Conservation (phyloP, 2,797 vertebrate species). For the Gymnoscopelus braueri region DNA sequence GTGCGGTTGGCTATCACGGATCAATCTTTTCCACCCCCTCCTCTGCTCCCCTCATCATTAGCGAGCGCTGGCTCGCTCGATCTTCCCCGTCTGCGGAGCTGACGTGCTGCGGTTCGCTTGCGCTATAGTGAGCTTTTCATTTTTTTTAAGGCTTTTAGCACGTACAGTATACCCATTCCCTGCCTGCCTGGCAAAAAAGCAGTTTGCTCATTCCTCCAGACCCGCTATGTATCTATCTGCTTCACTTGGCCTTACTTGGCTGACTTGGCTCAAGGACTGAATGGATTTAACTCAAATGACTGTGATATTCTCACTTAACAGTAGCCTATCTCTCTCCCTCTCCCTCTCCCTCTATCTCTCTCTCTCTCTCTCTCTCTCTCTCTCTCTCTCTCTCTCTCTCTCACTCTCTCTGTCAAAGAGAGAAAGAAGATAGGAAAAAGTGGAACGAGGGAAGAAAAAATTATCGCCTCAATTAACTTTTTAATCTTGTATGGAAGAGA, state of each 20-base stretch:
- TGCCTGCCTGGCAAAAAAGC: constrained; percentile 23
- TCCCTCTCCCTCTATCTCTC: no score
- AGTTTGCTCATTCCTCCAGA: no score
- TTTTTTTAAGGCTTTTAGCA: constrained; percentile 16
- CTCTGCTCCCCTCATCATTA: constrained; percentile 5
- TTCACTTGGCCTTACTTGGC: no score
- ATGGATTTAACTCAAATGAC: no score
- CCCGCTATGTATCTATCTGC: no score
- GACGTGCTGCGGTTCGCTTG: no score
- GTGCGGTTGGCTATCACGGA: no score
- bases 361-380: not conserved
- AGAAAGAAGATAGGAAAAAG: constrained; percentile 16
- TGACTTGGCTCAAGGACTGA: no score
- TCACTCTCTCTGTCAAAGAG: constrained; percentile 6
- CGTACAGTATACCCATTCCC: constrained; percentile 18
- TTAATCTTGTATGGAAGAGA: constrained; percentile 63
- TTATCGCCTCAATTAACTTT: constrained; percentile 65
- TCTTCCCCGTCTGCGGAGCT: no score
- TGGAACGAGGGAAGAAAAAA: constrained; percentile 33
- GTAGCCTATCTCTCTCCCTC: constrained; percentile 5
- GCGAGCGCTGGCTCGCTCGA: not conserved
- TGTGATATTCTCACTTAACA: no score
- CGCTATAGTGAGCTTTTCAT: not conserved
- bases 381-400: constrained; percentile 18
- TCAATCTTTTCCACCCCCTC: not conserved